Conservation (phyloP, 2,113 vertebrate genomes). For the Neodontobutis hainanensis region DNA sequence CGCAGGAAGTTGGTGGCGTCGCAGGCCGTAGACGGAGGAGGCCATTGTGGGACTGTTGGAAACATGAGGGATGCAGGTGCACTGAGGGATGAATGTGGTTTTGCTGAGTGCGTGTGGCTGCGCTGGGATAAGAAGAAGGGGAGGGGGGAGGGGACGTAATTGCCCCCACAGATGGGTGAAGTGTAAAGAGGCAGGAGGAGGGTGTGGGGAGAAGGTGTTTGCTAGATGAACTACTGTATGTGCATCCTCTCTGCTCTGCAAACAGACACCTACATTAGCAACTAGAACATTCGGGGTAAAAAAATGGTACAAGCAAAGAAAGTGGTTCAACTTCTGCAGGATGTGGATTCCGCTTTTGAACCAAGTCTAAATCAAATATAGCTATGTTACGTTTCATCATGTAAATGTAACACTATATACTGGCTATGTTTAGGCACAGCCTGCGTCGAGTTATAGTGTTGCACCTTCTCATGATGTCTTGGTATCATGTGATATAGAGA, state of each 20-base stretch:
- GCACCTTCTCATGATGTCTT: too few relatives aligned
- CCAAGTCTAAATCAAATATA: background rate
- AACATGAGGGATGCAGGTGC: slow-evolving; percentile 67
- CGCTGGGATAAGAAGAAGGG: slow-evolving; percentile 33
- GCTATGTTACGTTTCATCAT: slow-evolving; percentile 1
- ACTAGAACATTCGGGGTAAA: slow-evolving; percentile 40
- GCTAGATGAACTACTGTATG: slow-evolving; percentile 41
- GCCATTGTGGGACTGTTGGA: slow-evolving; percentile 67
- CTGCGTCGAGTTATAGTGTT: too few relatives aligned
- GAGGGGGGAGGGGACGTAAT: slow-evolving; percentile 33
- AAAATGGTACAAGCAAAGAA: slow-evolving; percentile 17
- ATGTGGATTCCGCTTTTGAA: slow-evolving; percentile 6
- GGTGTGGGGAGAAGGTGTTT: slow-evolving; percentile 36
- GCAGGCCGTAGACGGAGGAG: slow-evolving; percentile 49
- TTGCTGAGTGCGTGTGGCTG: slow-evolving; percentile 68
- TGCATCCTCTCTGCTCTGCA: slow-evolving; percentile 51
- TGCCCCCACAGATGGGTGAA: slow-evolving; percentile 70
- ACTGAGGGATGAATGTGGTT: slow-evolving; percentile 69
- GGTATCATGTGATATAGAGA: too few relatives aligned
- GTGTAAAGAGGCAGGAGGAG: slow-evolving; percentile 57
- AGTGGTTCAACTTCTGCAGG: background rate
- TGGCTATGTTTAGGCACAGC: too few relatives aligned
- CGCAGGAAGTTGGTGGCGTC: slow-evolving; percentile 61
- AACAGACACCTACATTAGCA: slow-evolving; percentile 52
- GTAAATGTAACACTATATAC: too few relatives aligned